These are phyloP conservation scores for Phalacrocorax aristotelis DNA, from an alignment of 2,113 vertebrate species.

Conservation along the genomic window DNA sequence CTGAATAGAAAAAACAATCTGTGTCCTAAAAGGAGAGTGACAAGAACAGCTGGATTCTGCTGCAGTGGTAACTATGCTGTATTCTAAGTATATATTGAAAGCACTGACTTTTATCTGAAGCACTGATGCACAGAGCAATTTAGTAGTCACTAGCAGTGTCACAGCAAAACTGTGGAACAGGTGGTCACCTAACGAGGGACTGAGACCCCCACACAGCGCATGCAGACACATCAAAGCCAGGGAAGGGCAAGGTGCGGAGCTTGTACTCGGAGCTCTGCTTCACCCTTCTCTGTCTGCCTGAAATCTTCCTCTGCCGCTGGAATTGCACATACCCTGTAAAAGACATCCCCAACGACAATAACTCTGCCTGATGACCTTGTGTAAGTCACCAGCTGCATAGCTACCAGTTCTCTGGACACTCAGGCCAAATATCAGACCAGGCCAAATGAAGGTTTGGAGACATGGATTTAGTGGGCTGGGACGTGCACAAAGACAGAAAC, in stretches of 20 bases:
- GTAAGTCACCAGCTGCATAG: neutral
- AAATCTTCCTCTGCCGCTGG: neutral
- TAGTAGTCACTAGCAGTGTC: neutral
- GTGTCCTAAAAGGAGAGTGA: neutral
- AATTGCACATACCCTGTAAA: neutral
- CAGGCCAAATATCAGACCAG: neutral
- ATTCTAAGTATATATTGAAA: neutral
- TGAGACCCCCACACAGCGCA: neutral
- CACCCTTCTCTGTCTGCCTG: neutral
- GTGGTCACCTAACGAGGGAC: neutral
- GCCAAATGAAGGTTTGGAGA: neutral
- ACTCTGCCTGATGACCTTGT: neutral
- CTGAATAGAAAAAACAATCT: neutral
- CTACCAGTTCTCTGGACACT: neutral
- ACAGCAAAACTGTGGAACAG: neutral
- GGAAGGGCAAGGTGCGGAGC: neutral
- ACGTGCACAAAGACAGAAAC: neutral
- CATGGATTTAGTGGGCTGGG: neutral
- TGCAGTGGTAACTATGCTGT: neutral
- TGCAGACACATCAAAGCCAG: neutral
- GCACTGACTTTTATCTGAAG: neutral
- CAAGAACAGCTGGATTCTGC: neutral
- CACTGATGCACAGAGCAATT: neutral
- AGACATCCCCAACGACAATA: neutral
- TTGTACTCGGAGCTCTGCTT: neutral